These are phyloP conservation scores for Nematopogon swammerdamellus DNA, from an alignment of 2,888 invertebrate genomes.

Conservation along the genomic window DNA sequence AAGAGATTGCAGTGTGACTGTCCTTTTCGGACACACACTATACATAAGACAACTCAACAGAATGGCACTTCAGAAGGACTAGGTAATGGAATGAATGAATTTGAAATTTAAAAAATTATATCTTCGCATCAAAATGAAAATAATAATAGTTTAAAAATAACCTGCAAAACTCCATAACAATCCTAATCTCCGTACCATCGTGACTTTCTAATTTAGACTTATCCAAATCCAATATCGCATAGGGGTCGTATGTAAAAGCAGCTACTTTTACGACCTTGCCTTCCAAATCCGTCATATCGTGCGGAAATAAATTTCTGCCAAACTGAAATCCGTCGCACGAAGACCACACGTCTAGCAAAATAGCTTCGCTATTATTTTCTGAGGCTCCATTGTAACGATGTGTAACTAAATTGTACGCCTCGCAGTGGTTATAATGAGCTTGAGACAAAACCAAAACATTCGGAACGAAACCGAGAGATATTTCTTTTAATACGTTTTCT, in stretches of 20 bases:
- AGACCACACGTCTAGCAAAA: conserved; percentile 13
- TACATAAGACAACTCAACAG: no score
- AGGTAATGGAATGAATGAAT: no score
- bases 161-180: conserved; percentile 29
- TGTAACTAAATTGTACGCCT: conserved; percentile 12
- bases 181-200: conserved; percentile 45
- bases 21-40: no score
- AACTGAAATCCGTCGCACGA: conserved; percentile 7
- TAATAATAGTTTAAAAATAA: no score
- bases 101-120: no score
- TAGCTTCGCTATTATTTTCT: conserved; percentile 11
- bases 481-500: conserved; percentile 4
- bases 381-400: conserved; percentile 15
- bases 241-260: conserved; percentile 39
- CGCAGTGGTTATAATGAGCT: conserved; percentile 2
- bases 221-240: conserved; percentile 18
- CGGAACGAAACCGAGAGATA: conserved; percentile 8
- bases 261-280: conserved; percentile 23
- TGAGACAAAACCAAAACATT: conserved; percentile 11
- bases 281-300: conserved; percentile 17
- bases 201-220: conserved; percentile 13
- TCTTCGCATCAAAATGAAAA: no score
- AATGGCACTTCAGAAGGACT: no score
- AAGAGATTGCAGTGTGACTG: no score
- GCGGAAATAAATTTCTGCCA: conserved; percentile 15